A percentile compares a stretch with the other conserved stretches of the same genome.
phyloP scores from a whole-genome alignment of 1,140 invertebrate genomes.

The Heliothis subflexa region DNA sequence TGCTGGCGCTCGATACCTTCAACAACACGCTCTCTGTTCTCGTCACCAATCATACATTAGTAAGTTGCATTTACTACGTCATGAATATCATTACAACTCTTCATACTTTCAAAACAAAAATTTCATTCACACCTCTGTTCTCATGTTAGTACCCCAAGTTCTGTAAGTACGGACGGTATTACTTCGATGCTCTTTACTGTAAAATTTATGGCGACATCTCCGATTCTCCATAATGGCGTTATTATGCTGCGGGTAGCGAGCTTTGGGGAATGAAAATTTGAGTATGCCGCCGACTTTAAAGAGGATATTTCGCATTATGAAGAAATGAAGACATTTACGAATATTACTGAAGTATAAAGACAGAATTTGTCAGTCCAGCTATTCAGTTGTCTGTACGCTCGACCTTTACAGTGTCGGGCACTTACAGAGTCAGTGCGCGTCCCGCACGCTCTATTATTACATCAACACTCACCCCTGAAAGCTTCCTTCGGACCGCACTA shows the following conservation, averaged over 20 bases:
- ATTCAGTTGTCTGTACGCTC: not conserved
- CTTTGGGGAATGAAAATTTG: constrained; percentile 52
- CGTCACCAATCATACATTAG: constrained; percentile 94
- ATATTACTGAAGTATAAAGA: constrained; percentile 24
- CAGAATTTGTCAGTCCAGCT: constrained; percentile 20
- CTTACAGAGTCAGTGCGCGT: constrained; percentile 32
- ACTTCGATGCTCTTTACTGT: constrained; percentile 45
- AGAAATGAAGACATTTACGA: constrained; percentile 35
- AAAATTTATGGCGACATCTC: constrained; percentile 52
- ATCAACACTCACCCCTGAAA: constrained; percentile 39
- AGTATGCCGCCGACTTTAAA: constrained; percentile 42
- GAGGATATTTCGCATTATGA: constrained; percentile 35
- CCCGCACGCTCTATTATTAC: constrained; percentile 39
- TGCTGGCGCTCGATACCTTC: constrained; percentile 91
- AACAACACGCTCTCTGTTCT: constrained; percentile 91
- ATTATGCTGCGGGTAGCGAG: constrained; percentile 44
- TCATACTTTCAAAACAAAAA: not conserved
- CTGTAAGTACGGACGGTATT: constrained; percentile 39
- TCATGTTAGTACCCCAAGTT: constrained; percentile 29
- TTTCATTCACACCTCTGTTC: not conserved
- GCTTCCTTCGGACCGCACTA: constrained; percentile 34
- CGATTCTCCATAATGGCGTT: constrained; percentile 51
- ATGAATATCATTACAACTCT: not conserved
- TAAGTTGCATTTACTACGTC: constrained; percentile 79
- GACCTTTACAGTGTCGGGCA: constrained; percentile 22